phyloP scores from a whole-genome alignment of 2,113 vertebrate species.

The Meleagris gallopavo region DNA sequence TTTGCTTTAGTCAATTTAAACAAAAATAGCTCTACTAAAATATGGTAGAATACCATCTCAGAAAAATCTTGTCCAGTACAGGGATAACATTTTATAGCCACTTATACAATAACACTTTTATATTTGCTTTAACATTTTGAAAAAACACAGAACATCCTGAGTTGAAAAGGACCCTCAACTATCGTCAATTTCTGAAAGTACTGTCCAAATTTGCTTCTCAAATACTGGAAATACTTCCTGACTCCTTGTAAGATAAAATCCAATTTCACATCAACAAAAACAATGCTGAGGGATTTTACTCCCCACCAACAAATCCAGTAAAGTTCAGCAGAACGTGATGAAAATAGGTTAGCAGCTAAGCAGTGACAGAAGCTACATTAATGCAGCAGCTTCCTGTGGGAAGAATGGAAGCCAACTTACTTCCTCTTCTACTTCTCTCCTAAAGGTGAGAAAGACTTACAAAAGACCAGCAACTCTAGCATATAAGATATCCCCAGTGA shows the following conservation, averaged over 20 bases:
- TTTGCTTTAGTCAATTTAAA: neutral
- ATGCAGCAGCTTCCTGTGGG: neutral
- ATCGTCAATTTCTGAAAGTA: neutral
- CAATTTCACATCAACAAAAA: neutral
- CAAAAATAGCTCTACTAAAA: neutral
- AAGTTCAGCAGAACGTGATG: neutral
- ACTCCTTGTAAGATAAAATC: accelerated
- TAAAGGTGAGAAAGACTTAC: too few relatives aligned
- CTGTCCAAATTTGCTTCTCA: neutral
- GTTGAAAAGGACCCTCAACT: too few relatives aligned
- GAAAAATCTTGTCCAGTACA: neutral
- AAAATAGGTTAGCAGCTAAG: neutral
- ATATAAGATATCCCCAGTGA: accelerated
- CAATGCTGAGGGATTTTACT: neutral
- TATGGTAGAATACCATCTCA: neutral
- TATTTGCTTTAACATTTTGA: too few relatives aligned
- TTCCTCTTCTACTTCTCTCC: neutral
- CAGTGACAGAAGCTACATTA: neutral
- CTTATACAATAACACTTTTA: accelerated
- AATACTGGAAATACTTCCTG: neutral
- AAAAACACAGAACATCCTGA: neutral
- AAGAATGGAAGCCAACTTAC: neutral
- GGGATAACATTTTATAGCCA: neutral
- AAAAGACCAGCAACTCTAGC: too few relatives aligned
- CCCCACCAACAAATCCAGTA: neutral